Evolutionary conservation across 2,113 vertebrate genomes (phyloP), one percentile per base, ranked within the genome.

Genomic region (Pantherophis guttatus): DNA sequence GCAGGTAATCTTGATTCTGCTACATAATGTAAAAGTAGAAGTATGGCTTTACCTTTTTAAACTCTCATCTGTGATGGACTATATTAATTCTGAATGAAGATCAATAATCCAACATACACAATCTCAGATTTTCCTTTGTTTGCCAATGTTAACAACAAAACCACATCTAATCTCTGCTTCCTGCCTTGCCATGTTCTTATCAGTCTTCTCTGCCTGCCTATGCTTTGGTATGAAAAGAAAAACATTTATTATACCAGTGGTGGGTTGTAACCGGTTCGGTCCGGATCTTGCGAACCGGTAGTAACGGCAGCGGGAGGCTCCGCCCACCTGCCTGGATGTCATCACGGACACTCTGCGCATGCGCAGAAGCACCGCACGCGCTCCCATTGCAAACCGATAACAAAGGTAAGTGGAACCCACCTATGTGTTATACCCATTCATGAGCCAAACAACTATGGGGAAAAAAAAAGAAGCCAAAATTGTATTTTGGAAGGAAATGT

Each of bases 101-200:
- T 86, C 91, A 85, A 91, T 89, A 92, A 57, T 13, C 55, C 93
- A 87, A 70, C 87, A 87, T 91, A 93, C 62, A 90, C 57, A 54
- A 70, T 29, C 93, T 89, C 3, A 19, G 52, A 57, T 87, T 86
- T 85, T 54, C 87, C n/a, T 53, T n/a, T 39, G 44, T 50, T 89
- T 86, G 65, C 54, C 7, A 8, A 33, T 94, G n/a, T 23, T 65
- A 90, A 92, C 24, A 55, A 39, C 50, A 57, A 62, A 88, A 88
- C 54, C 3, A 23, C 26, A 75, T 52, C 10, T 58, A 92, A 50
- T 26, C 59, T 50, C 65, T 39, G 44, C 48, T 26, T 48, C 39
- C 19, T 55, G 12, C 53, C 1, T 29, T 9, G 6, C 17, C 23
- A 2, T 29, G 53, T 9, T 65, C 55, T 55, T 59, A 57, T 8